These are phyloP conservation scores for Ladona fulva DNA, from an alignment of 1,140 invertebrate species.

Conservation along the genomic window DNA sequence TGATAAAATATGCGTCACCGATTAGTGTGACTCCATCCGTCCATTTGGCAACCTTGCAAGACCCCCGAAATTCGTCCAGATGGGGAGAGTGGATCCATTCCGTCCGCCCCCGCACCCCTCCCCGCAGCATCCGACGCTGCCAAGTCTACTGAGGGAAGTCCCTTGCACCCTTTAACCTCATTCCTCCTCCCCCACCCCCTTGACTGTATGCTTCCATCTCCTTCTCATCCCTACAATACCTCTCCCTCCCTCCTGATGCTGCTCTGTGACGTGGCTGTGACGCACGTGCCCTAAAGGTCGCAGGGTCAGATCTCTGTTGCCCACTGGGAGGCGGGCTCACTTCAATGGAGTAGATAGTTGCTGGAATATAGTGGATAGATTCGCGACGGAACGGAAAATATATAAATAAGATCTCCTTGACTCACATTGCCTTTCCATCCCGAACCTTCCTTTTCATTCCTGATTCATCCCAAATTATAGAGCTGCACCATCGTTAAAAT, in stretches of 20 bases:
- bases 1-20: too few species aligned
- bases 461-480: too few species aligned
- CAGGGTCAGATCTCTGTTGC: neutral
- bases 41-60: neutral
- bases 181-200: neutral
- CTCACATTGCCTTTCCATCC: too few species aligned
- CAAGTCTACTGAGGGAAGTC: neutral
- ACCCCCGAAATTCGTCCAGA: neutral
- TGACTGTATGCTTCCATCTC: neutral
- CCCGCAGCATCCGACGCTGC: neutral
- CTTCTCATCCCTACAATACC: neutral
- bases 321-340: neutral
- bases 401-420: too few species aligned
- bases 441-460: too few species aligned
- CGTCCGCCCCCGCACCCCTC: neutral
- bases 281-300: constrained; percentile 1
- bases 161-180: neutral
- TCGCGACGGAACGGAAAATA: too few species aligned
- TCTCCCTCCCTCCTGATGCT: neutral
- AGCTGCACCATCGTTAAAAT: too few species aligned
- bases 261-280: neutral
- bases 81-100: neutral
- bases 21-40: too few species aligned
- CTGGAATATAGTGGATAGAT: too few species aligned
- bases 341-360: neutral